Evolutionary conservation across 1,140 invertebrate genomes (phyloP).

Genomic region (Wiebesia pumilae): DNA sequence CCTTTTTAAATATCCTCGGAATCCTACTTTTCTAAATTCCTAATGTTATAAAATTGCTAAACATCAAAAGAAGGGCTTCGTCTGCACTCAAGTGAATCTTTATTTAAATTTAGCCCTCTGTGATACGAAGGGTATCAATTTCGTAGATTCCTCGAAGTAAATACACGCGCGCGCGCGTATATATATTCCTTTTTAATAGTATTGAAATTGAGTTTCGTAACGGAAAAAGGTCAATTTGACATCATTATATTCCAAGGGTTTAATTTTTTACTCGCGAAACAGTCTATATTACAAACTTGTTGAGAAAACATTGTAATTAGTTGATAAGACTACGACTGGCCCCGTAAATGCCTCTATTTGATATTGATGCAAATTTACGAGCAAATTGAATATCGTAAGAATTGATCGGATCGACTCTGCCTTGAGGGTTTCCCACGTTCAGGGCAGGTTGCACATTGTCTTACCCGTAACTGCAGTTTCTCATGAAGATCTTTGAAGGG

Average conservation of each 20-base stretch:
- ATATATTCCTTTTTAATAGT: too few species aligned
- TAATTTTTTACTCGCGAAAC: not conserved
- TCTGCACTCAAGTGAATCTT: too few species aligned
- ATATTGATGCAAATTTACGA: not conserved
- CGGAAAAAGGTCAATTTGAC: not conserved
- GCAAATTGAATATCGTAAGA: not conserved
- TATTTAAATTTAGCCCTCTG: not conserved
- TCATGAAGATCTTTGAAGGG: not conserved
- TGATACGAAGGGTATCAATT: not conserved
- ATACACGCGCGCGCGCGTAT: too few species aligned
- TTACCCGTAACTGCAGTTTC: not conserved
- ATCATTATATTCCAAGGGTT: not conserved
- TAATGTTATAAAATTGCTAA: too few species aligned
- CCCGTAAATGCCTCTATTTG: not conserved
- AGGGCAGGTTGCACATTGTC: not conserved
- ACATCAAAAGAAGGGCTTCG: too few species aligned
- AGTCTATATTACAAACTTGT: not conserved
- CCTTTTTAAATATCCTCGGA: too few species aligned
- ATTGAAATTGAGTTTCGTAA: not conserved
- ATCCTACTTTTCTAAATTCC: too few species aligned
- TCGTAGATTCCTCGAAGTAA: not conserved
- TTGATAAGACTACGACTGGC: not conserved
- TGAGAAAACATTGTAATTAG: not conserved
- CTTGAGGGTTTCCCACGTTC: conserved; percentile 4
- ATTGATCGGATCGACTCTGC: not conserved